Evolutionary conservation across 2,797 vertebrate genomes (phyloP).

Genomic region (Steatocranus sp.): DNA sequence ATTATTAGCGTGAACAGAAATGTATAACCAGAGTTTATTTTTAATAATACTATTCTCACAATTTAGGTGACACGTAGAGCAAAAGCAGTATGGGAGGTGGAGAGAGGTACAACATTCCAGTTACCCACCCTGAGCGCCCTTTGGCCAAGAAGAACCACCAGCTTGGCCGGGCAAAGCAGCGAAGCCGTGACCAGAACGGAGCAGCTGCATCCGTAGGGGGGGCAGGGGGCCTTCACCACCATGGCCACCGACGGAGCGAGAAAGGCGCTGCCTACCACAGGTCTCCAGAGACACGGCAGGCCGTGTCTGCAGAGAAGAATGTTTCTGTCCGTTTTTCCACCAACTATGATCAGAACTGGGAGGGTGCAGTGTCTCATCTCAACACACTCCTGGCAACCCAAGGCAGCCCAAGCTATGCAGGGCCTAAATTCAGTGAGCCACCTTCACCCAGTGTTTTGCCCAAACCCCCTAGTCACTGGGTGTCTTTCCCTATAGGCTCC

Average conservation of each 20-base stretch:
- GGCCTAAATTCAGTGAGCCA: slow-evolving; percentile 96
- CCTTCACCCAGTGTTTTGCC: slow-evolving; percentile 95
- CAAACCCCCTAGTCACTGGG: slow-evolving; percentile 96
- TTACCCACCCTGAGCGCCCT: slow-evolving; percentile 82
- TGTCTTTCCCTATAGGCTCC: slow-evolving; percentile 85
- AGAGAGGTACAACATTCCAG: slow-evolving; percentile 93
- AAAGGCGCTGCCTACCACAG: slow-evolving; percentile 77
- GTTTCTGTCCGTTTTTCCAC: slow-evolving; percentile 75
- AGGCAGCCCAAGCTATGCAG: slow-evolving; percentile 89
- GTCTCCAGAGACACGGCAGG: slow-evolving; percentile 85
- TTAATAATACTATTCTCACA: not conserved
- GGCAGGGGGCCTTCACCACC: slow-evolving; percentile 58
- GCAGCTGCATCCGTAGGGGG: slow-evolving; percentile 66
- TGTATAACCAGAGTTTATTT: not conserved
- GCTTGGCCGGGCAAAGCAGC: slow-evolving; percentile 82
- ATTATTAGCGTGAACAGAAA: not conserved
- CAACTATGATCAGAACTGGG: slow-evolving; percentile 83
- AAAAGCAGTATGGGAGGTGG: slow-evolving; percentile 92
- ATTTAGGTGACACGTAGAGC: slow-evolving; percentile 87
- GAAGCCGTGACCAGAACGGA: slow-evolving; percentile 84
- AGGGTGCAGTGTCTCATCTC: slow-evolving; percentile 78
- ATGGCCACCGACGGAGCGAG: slow-evolving; percentile 80
- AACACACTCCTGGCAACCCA: slow-evolving; percentile 83
- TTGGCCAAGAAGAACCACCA: slow-evolving; percentile 86
- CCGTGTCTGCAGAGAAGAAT: slow-evolving; percentile 83